A percentile compares a stretch with the other conserved stretches of the same genome.
These are phyloP conservation scores for Atopsyche davidsoni DNA, from an alignment of 1,140 invertebrate species.

Conservation along the genomic window DNA sequence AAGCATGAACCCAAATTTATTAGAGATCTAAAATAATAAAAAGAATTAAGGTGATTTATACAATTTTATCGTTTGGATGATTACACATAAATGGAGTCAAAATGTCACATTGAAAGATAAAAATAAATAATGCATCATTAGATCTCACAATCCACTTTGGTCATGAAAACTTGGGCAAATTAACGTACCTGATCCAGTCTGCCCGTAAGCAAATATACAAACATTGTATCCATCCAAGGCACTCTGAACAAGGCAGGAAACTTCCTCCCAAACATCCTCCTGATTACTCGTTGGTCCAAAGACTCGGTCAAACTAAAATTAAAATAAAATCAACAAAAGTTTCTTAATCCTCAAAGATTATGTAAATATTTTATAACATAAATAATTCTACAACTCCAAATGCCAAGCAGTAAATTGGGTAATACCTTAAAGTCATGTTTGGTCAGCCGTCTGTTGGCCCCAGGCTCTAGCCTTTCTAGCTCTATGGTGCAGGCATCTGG, in stretches of 20 bases:
- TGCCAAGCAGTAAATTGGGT: slow-evolving; percentile 33
- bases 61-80: too few species aligned
- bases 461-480: slow-evolving; percentile 36
- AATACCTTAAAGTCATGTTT: slow-evolving; percentile 52
- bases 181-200: slow-evolving; percentile 57
- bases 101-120: too few species aligned
- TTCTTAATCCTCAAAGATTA: neutral
- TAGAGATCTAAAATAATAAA: too few species aligned
- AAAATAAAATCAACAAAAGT: slow-evolving; percentile 2
- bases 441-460: slow-evolving; percentile 40
- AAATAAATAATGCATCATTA: too few species aligned
- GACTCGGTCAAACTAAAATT: slow-evolving; percentile 28
- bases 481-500: slow-evolving; percentile 53
- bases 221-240: slow-evolving; percentile 77
- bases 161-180: too few species aligned
- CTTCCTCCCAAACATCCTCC: slow-evolving; percentile 29
- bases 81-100: too few species aligned
- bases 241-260: slow-evolving; percentile 50
- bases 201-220: slow-evolving; percentile 74
- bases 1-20: too few species aligned
- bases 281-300: slow-evolving; percentile 26
- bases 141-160: too few species aligned
- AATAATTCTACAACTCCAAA: slow-evolving; percentile 44
- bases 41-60: neutral
- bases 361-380: too few species aligned